Conservation (phyloP, 1,140 invertebrate genomes). For the Platyscapa corneri region DNA sequence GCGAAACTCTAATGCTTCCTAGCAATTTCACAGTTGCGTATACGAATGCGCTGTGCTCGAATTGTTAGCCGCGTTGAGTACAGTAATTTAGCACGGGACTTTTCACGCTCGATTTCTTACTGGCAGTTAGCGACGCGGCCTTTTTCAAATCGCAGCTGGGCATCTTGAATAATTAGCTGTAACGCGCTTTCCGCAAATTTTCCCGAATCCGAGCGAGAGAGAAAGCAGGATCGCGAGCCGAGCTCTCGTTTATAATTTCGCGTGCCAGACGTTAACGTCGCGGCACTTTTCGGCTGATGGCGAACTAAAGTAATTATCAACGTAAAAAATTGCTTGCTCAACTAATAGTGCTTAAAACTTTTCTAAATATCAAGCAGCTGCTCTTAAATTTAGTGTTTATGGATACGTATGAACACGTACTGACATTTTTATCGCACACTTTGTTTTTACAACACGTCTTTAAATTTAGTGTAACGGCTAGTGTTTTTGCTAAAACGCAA, state of each 20-base stretch:
- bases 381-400: neutral
- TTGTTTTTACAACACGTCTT: conserved; percentile 8
- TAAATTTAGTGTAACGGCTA: conserved; percentile 5
- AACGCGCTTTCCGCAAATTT: neutral
- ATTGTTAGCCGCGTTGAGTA: neutral
- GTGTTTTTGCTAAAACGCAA: neutral
- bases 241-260: neutral
- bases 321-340: neutral
- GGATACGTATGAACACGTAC: neutral
- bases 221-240: neutral
- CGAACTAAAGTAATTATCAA: neutral
- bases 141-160: neutral
- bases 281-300: neutral
- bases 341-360: neutral
- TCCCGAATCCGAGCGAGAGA: neutral
- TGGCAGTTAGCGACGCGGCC: neutral
- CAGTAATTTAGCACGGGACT: neutral
- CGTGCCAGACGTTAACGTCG: neutral
- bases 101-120: neutral
- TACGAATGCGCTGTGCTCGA: neutral
- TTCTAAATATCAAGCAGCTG: neutral
- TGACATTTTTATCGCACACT: conserved; percentile 12
- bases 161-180: neutral
- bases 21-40: neutral
- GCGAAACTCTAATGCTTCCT: neutral